Percentiles rank a stretch among this genome's conserved stretches.
These are phyloP conservation scores for Anas platyrhynchos DNA, from an alignment of 2,113 vertebrate genomes.

Conservation along the genomic window DNA sequence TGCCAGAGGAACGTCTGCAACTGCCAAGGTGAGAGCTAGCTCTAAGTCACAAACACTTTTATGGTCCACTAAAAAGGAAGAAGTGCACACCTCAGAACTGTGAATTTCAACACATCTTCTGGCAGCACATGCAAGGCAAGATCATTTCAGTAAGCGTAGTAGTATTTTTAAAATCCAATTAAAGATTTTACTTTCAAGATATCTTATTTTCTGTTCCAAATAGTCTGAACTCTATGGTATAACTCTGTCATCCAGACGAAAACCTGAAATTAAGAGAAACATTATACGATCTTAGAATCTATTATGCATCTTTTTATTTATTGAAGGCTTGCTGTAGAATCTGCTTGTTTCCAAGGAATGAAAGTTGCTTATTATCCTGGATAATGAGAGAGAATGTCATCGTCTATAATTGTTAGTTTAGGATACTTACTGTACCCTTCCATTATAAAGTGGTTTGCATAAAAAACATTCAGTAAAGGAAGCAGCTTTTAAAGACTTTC, in stretches of 20 bases:
- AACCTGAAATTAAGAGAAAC: conserved; percentile 41
- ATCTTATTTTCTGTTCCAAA: conserved; percentile 37
- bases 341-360: conserved; percentile 55
- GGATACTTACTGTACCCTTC: conserved; percentile 24
- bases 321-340: background rate
- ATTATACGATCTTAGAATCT: background rate
- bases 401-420: conserved; percentile 62
- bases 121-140: background rate
- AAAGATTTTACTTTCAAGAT: background rate
- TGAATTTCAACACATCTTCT: background rate
- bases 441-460: conserved; percentile 36
- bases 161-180: conserved; percentile 26
- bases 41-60: background rate
- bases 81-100: background rate
- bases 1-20: background rate
- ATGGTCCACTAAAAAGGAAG: background rate
- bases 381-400: conserved; percentile 57
- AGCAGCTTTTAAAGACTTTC: conserved; percentile 13
- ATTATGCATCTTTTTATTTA: conserved; percentile 44
- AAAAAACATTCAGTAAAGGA: conserved; percentile 15
- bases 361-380: conserved; percentile 58
- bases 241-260: conserved; percentile 22
- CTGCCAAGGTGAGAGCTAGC: background rate
- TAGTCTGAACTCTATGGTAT: background rate
- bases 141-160: conserved; percentile 1